Base-by-base conservation (phyloP, 1,140 invertebrate genomes). In the Saccostrea echinata region DNA sequence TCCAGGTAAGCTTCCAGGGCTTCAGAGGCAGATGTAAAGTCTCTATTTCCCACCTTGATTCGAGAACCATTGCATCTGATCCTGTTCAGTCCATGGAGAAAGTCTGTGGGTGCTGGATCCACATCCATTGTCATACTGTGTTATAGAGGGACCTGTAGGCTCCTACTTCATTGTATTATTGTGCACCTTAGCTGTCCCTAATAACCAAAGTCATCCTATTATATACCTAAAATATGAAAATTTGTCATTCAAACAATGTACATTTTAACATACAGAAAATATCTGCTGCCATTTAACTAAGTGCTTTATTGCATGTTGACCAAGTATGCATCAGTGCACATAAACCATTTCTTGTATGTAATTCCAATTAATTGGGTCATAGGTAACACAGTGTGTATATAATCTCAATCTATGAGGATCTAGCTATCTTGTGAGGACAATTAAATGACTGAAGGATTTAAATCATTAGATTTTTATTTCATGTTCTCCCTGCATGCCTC, bases 21-120 rank as follows among this genome's bases (percentile, higher is more conserved):
- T 61, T 93, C 92, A 9, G 91, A 91, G 3, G 92, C 92, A 30
- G 92, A 93, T n/a, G 86, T 87, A 84, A 90, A 93, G 61, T 88
- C 88, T 33, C 87, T 53, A 9, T 84, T 83, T 0, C 92, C 92
- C 16, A 93, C 88, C 1, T 82, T 53, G 52, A 93, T 91, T 81
- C 89, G 64, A 13, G 88, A 86, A 12, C 86, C 84, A 52, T 89
- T 85, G 87, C 91, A 92, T 11, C 76, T 86, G 24, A 92, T 92
- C 21, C 91, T 64, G 83, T 61, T 57, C 27, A 84, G n/a, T 30
- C 83, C 83, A 18, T 57, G 53, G 13, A 84, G 55, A 24, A 57
- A 57, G 83, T 84, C 52, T 27, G n/a, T 84, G 52, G 83, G 30
- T 33, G 43, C 43, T 43, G 83, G 83, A 12, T 84, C 83, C 6